Evolutionary conservation across 2,888 invertebrate genomes (phyloP), one percentile per base, ranked within the genome.

Genomic region (Phoronis australis): DNA sequence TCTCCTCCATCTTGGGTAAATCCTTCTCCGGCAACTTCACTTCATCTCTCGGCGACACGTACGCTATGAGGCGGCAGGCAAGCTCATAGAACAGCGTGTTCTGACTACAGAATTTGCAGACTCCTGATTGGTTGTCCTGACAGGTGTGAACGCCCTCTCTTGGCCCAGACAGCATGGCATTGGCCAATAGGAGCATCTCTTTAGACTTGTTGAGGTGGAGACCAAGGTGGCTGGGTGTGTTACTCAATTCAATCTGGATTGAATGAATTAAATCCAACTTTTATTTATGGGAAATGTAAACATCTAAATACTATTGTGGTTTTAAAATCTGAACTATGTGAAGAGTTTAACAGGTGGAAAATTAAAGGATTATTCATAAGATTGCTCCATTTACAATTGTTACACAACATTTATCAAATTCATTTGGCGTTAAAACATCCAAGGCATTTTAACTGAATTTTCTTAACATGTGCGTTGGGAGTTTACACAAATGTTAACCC

Each of bases 61-160:
- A 64, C 49, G 65, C 60, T 63, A 73, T 63, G 18, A 71, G 61
- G 46, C 68, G 59, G 3, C 61, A 54, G 6, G 64, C 63, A 46
- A 95, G 79, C 76, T 94, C 95, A 78, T 95, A 93, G 79, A 94
- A 87, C 27, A 93, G 88, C 20, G 64, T 62, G 46, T 70, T 68
- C 56, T 50, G 41, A 42, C 56, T 55, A n/a, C 35, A 40, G 3
- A 4, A 6, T 23, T 52, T 50, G n/a, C 26, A 22, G 18, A 40
- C 50, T 27, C 38, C 18, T 4, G n/a, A 23, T 35, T 45, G 25
- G 65, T 80, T 64, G 61, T 72, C 70, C n/a, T 71, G 78, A 61
- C 82, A 83, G 2, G 74, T 76, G 68, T 80, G 82, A 4, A 82
- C 81, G 20, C 84, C 86, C 51, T 84, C 83, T 83, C 88, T 87